Evolutionary conservation across 2,113 vertebrate species (phyloP).

Genomic region (Pogona vitticeps): DNA sequence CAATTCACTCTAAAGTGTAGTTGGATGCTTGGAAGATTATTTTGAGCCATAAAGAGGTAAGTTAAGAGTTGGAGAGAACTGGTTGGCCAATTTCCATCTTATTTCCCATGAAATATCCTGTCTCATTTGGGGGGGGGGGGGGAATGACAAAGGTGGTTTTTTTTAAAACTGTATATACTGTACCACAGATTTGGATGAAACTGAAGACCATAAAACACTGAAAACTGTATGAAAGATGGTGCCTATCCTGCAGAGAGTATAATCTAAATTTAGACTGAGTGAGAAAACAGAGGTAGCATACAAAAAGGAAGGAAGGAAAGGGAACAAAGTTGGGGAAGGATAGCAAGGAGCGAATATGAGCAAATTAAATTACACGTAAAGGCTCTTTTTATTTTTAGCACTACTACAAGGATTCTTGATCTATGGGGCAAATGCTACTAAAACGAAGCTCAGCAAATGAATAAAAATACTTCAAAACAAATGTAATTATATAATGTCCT

Average conservation of each 20-base stretch:
- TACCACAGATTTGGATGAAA: too few relatives aligned
- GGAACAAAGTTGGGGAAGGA: not conserved
- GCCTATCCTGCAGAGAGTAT: not conserved
- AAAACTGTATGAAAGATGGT: not conserved
- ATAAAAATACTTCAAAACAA: not conserved
- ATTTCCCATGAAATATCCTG: not conserved
- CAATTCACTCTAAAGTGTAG: slow-evolving; percentile 17
- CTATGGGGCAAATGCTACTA: not conserved
- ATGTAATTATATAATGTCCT: not conserved
- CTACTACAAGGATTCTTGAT: not conserved
- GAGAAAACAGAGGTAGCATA: not conserved
- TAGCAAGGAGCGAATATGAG: not conserved
- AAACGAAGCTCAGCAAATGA: not conserved
- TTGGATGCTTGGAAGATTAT: slow-evolving; percentile 37
- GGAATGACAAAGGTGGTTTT: not conserved
- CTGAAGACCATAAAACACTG: not conserved
- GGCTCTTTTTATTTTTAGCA: not conserved
- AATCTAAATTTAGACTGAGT: not conserved
- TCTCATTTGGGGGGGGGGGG: not conserved
- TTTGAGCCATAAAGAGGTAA: slow-evolving; percentile 28
- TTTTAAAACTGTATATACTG: not conserved
- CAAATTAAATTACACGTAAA: not conserved
- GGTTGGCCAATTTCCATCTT: slow-evolving; percentile 23
- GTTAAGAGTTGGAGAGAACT: slow-evolving; percentile 36
- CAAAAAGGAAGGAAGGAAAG: not conserved